These are phyloP conservation scores for Streptopelia turtur DNA, from an alignment of 2,797 vertebrate genomes.

Conservation along the genomic window DNA sequence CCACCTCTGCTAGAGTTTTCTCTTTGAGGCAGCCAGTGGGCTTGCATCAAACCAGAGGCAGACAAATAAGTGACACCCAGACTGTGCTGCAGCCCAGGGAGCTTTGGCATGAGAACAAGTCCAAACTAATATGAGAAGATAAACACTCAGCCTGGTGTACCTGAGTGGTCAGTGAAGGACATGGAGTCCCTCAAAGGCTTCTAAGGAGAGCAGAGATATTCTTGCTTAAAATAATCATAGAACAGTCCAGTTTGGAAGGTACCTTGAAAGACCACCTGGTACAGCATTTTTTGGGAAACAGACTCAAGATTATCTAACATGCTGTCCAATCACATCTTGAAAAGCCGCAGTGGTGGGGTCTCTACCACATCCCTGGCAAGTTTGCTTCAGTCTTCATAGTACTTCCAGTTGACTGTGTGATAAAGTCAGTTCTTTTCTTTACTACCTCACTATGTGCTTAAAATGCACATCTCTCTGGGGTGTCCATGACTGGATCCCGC, in stretches of 20 bases:
- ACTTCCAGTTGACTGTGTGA: background rate
- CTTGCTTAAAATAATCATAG: background rate
- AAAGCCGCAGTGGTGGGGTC: background rate
- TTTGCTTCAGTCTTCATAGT: background rate
- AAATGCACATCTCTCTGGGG: background rate
- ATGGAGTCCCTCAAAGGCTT: background rate
- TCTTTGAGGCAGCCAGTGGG: fast-evolving
- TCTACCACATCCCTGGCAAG: background rate
- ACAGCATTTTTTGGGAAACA: fast-evolving
- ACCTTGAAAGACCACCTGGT: background rate
- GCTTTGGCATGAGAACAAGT: background rate
- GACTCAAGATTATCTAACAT: background rate
- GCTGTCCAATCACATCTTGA: background rate
- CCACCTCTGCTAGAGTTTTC: background rate
- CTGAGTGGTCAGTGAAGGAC: background rate
- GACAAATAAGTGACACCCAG: background rate
- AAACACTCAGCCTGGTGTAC: background rate
- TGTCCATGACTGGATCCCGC: background rate
- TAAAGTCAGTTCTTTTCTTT: background rate
- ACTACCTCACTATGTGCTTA: background rate
- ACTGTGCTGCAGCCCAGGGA: background rate
- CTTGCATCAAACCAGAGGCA: background rate
- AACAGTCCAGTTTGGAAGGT: background rate
- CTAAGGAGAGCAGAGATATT: background rate
- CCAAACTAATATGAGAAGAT: background rate